A percentile compares a stretch with the other conserved stretches of the same genome.
Conservation (phyloP, 2,113 vertebrate genomes). For the Python bivittatus region DNA sequence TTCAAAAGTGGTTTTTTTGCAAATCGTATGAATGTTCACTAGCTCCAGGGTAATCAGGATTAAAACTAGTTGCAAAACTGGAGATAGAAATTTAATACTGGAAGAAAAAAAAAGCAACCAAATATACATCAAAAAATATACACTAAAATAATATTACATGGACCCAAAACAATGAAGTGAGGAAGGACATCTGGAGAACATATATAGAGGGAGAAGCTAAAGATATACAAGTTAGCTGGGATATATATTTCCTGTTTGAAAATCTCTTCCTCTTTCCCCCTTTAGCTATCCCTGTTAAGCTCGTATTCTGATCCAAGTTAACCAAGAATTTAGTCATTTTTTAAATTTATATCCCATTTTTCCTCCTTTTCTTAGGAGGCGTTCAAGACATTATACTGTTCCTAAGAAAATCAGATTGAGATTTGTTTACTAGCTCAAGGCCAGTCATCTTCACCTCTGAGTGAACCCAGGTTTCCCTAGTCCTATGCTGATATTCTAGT, state of each 20-base stretch:
- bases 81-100: conserved; percentile 70
- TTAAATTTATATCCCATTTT: background rate
- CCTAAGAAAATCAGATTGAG: background rate
- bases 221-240: background rate
- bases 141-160: background rate
- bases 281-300: background rate
- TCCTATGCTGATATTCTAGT: background rate
- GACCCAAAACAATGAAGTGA: background rate
- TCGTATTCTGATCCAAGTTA: background rate
- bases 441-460: background rate
- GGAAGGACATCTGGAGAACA: background rate
- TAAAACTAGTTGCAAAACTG: conserved; percentile 62
- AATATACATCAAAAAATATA: background rate
- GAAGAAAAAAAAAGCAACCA: conserved; percentile 6
- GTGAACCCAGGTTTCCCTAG: background rate
- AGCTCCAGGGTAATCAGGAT: conserved; percentile 68
- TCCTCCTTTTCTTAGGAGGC: background rate
- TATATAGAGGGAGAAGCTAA: background rate
- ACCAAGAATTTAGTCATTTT: background rate
- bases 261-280: background rate
- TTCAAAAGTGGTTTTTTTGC: conserved; percentile 52
- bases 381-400: background rate
- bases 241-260: background rate
- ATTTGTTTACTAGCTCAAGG: background rate
- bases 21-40: conserved; percentile 53